Percentiles rank a stretch among this genome's conserved stretches.
These are phyloP conservation scores for Gerris lacustris DNA, from an alignment of 2,888 invertebrate genomes.

Conservation along the genomic window DNA sequence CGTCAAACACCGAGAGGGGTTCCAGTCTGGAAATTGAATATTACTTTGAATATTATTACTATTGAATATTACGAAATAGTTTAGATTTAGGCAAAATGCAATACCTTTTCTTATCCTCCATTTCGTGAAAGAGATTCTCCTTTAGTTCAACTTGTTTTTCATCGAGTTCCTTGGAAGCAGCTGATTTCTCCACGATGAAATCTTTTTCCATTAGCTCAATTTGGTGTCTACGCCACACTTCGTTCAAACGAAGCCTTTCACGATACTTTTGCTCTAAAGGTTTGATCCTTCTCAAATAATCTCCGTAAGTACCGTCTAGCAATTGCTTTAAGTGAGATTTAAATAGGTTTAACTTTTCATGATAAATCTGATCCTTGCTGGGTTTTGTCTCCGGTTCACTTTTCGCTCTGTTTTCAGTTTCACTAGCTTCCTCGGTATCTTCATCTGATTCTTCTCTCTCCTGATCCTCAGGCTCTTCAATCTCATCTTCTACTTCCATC, in stretches of 20 bases:
- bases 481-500: neutral
- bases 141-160: conserved; percentile 85
- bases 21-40: too few relatives aligned
- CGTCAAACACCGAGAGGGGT: too few relatives aligned
- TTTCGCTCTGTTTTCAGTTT: conserved; percentile 69
- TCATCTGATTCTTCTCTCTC: neutral
- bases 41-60: too few relatives aligned
- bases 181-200: conserved; percentile 74
- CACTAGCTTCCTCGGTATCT: conserved; percentile 76
- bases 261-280: conserved; percentile 68
- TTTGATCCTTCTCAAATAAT: conserved; percentile 68
- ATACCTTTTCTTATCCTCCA: conserved; percentile 75
- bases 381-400: conserved; percentile 50
- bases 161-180: conserved; percentile 83
- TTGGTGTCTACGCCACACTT: conserved; percentile 65
- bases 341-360: conserved; percentile 75
- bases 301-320: conserved; percentile 73
- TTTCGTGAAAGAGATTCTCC: conserved; percentile 77
- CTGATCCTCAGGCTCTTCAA: neutral
- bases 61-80: too few relatives aligned
- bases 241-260: conserved; percentile 61
- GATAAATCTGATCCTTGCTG: conserved; percentile 77
- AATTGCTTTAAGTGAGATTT: conserved; percentile 83
- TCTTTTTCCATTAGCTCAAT: conserved; percentile 78
- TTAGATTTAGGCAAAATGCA: too few relatives aligned